Percentiles rank a stretch among this genome's conserved stretches.
Evolutionary conservation across 1,140 invertebrate species (phyloP).

Genomic region (Cydia splendana): DNA sequence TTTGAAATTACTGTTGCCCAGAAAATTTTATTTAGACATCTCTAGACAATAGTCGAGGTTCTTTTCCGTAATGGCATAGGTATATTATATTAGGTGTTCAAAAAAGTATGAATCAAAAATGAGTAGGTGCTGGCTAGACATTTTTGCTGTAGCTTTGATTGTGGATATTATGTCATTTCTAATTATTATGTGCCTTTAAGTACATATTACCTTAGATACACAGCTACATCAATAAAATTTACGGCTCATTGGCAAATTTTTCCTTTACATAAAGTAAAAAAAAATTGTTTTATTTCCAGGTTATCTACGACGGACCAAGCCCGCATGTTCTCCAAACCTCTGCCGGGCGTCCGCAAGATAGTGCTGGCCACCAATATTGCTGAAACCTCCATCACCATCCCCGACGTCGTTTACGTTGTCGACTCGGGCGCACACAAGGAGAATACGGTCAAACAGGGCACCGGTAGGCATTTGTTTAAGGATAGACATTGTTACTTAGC

Average conservation of each 20-base stretch:
- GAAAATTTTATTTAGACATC: too few relatives aligned
- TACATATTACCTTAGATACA: too few relatives aligned
- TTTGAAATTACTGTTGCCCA: too few relatives aligned
- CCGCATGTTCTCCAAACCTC: constrained; percentile 85
- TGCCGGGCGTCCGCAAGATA: constrained; percentile 80
- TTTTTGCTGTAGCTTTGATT: too few relatives aligned
- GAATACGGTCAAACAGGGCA: constrained; percentile 73
- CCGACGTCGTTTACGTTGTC: constrained; percentile 94
- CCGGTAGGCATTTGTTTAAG: constrained; percentile 61
- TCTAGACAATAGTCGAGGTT: too few relatives aligned
- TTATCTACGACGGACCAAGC: constrained; percentile 89
- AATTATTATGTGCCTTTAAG: too few relatives aligned
- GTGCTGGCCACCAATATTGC: constrained; percentile 88
- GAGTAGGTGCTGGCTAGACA: too few relatives aligned
- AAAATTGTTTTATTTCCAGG: constrained; percentile 79
- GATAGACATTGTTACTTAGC: background rate
- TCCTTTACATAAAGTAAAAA: background rate
- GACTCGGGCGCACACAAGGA: constrained; percentile 84
- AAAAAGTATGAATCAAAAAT: too few relatives aligned
- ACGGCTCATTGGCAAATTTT: background rate
- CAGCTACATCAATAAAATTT: too few relatives aligned
- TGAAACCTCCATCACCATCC: constrained; percentile 96
- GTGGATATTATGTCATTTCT: too few relatives aligned
- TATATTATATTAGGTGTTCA: too few relatives aligned
- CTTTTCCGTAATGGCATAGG: too few relatives aligned